Evolutionary conservation across 2,797 vertebrate genomes (phyloP).

Genomic region (Mormyrus hasselquistii): DNA sequence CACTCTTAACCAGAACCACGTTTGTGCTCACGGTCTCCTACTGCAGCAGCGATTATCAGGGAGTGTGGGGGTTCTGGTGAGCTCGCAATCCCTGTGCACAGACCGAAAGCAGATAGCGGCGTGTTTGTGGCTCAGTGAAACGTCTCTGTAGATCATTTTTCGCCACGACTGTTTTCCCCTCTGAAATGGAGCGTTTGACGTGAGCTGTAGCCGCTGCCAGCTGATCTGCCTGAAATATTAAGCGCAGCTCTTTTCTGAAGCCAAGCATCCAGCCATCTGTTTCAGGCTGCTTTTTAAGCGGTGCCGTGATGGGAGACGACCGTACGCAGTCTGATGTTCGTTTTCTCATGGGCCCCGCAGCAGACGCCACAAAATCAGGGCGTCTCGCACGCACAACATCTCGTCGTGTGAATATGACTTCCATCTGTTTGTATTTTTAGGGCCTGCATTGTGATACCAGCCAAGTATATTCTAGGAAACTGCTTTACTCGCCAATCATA

Average conservation of each 20-base stretch:
- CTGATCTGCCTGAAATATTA: constrained; percentile 65
- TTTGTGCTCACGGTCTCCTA: constrained; percentile 46
- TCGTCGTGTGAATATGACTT: not conserved
- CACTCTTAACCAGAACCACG: constrained; percentile 55
- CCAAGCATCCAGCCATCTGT: constrained; percentile 71
- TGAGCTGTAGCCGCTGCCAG: constrained; percentile 65
- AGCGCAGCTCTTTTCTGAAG: constrained; percentile 58
- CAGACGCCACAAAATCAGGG: not conserved
- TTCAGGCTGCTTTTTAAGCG: constrained; percentile 60
- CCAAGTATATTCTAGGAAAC: constrained; percentile 15
- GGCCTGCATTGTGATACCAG: not conserved
- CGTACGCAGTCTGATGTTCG: constrained; percentile 62
- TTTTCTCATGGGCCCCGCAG: constrained; percentile 47
- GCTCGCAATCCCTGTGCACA: constrained; percentile 32
- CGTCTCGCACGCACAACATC: not conserved
- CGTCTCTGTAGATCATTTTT: constrained; percentile 42
- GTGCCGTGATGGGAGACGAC: constrained; percentile 60
- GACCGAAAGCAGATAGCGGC: constrained; percentile 41
- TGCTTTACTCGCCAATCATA: not conserved
- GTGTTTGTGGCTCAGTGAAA: constrained; percentile 47
- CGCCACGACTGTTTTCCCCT: constrained; percentile 32
- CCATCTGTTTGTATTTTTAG: constrained; percentile 1
- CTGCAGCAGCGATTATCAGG: constrained; percentile 52
- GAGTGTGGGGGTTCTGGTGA: constrained; percentile 43
- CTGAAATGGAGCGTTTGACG: constrained; percentile 58